phyloP scores from a whole-genome alignment of 2,113 vertebrate genomes.

The Hydropotes inermis region DNA sequence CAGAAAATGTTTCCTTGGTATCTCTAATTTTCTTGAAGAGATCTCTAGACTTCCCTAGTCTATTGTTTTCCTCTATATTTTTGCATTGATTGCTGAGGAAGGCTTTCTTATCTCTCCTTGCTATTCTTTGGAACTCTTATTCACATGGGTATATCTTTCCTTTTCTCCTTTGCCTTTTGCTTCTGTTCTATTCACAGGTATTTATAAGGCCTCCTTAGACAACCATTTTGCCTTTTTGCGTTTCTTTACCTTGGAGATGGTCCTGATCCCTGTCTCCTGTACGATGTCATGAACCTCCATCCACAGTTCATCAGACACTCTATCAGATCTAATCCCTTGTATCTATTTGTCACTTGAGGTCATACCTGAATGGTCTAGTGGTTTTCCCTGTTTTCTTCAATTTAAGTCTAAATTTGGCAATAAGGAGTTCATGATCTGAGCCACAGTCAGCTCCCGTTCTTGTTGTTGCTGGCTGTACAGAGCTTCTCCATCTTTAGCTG shows the following conservation, averaged over 20 bases:
- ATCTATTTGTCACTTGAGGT: not conserved
- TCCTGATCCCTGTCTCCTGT: not conserved
- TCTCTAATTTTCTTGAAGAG: not conserved
- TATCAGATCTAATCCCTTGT: not conserved
- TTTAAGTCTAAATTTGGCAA: not conserved
- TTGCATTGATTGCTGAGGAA: not conserved
- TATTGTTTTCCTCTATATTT: not conserved
- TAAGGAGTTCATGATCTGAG: not conserved
- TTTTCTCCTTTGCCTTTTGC: not conserved
- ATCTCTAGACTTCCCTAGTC: not conserved
- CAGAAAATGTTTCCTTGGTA: not conserved
- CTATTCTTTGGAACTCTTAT: not conserved
- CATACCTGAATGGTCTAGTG: not conserved
- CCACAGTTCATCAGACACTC: fast-evolving
- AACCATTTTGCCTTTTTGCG: not conserved
- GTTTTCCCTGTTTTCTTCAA: not conserved
- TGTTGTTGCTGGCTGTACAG: not conserved
- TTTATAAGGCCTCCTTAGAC: not conserved
- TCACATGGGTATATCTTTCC: not conserved
- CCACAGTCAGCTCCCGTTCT: not conserved
- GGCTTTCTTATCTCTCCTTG: not conserved
- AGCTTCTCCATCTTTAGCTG: not conserved
- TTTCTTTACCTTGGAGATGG: not conserved
- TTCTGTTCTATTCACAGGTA: not conserved
- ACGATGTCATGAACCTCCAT: not conserved